Base-by-base conservation (phyloP, 2,113 vertebrate genomes). In the Pelecanus crispus region DNA sequence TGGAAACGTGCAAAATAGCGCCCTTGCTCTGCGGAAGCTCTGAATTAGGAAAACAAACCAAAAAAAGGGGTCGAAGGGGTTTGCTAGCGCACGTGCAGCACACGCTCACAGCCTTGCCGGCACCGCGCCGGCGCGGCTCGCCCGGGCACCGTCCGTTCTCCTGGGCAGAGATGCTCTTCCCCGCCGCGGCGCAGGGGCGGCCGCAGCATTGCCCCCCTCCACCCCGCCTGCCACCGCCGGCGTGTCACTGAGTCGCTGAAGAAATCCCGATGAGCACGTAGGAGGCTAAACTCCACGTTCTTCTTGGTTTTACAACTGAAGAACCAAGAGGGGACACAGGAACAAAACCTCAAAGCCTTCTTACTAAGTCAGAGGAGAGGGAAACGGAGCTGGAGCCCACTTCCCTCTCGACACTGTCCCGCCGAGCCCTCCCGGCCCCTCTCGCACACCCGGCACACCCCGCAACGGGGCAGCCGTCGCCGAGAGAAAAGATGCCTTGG, bases 241-340 rank as follows among this genome's bases (percentile, higher is more conserved):
- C 79, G 58, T 91, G 28, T 81, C 95, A 90, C 78, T 97, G 96
- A 94, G 83, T 97, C 96, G 91, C 94, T 73, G 62, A 72, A 97
- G 96, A 94, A 95, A 94, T 47, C 94, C 91, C 13, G 50, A 70
- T 9, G 38, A 73, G 93, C 91, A 80, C 49, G 66, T 87, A 90
- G 94, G 89, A 70, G 70, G 74, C 84, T 72, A 3, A 87, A 45
- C 86, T 38, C 86, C 9, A 20, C 13, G 11, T 20, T 94, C 73
- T n/a, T 38, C 15, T 70, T 88, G 40, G 7, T 38, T 92, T 61
- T 49, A 72, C 94, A 17, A 18, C 49, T 38, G 2, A 63, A 77
- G 81, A 40, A 67, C 26, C 26, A 9, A 49, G 66, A 80, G 44
- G 38, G 63, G 59, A 62, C 18, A 19, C 45, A 0, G 80, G 68